Base-by-base conservation (phyloP, 2,797 vertebrate genomes). In the Anguilla marmorata region DNA sequence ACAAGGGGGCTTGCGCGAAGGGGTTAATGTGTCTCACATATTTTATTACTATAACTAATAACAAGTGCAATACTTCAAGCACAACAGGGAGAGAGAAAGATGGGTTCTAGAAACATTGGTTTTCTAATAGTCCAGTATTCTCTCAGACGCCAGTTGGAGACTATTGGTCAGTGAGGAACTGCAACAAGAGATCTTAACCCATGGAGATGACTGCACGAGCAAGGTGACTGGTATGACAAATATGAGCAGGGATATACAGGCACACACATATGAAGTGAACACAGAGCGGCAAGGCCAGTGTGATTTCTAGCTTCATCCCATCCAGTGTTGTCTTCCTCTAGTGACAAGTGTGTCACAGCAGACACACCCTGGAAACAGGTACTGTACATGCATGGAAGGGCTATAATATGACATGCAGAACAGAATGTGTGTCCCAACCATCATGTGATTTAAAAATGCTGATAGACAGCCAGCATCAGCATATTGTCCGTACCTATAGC, bases 31-130 rank as follows among this genome's bases (percentile, higher is more conserved):
- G 9, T 74, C 69, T 80, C 14, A 7, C 76, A 48, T 41, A 45
- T 80, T 80, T 80, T 50, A 82, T 50, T 82, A 50, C 41, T 82
- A 50, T 3, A 82, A 37, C 37, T 41, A 41, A 76, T 76, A 76
- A 82, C 19, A 82, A 50, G 79, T 24, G 19, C 24, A 50, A 82
- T 2, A 82, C n/a, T 5, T 82, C 6, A 50, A 82, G 79, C 41
- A 82, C 41, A 66, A 74, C 30, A 74, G 33, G 72, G 11, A 37
- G 69, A 74, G 69, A 74, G 19, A 37, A 74, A 4, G 72, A 11
- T 33, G 30, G 33, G 12, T 74, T 14, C 72, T 33, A 14, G 37
- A 12, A 14, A 74, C 72, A 30, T 74, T 74, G 27, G 69, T 37
- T 30, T 74, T 74, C 14, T 12, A 16, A 74, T 74, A 74, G 33